Evolutionary conservation across 1,140 invertebrate species (phyloP), one percentile per base, ranked within the genome.

Genomic region (Drosophila neocordata): DNA sequence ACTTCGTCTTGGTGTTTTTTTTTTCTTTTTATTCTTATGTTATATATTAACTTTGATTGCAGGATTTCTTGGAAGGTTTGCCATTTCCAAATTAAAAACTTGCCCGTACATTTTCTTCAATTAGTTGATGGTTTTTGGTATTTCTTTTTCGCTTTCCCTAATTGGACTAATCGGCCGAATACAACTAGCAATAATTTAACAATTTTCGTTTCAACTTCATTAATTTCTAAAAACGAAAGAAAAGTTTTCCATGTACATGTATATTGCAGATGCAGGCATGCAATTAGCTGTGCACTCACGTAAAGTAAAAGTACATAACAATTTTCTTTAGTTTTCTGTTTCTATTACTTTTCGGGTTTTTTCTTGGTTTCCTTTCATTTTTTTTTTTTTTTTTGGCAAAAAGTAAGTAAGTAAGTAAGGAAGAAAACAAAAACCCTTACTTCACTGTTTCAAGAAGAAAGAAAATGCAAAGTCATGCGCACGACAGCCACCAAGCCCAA

Each of bases 381-480:
- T 35, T 12, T 11, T 0, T 35, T 44, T 18, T 18, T n/a, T 20
- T 20, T 20, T 48, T 4, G 41, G 41, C 8, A 8, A 44, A 44
- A 59, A 65, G 55, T 31, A 31, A 1, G 27, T 31, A 31, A 31
- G 27, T 31, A 31, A 31, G 27, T 31, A 7, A 6, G 27, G n/a
- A 55, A 55, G 27, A 31, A 31, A 55, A 55, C 53, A 56, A 56
- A 56, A 56, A 56, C 53, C 24, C 24, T 56, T 56, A 56, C 53
- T 34, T 48, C n/a, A 31, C 41, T 48, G 41, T 15, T 44, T 44
- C 31, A 68, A 27, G 56, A 65, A 56, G 73, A 68, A 55, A 44
- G 68, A 75, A 74, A 79, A 79, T 76, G 75, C 75, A 84, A 84
- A 85, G 80, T 80, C 80, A 84, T 84, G 80, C 80, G 80, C 80